Evolutionary conservation across 2,113 vertebrate genomes (phyloP).

Genomic region (Lycaon pictus): DNA sequence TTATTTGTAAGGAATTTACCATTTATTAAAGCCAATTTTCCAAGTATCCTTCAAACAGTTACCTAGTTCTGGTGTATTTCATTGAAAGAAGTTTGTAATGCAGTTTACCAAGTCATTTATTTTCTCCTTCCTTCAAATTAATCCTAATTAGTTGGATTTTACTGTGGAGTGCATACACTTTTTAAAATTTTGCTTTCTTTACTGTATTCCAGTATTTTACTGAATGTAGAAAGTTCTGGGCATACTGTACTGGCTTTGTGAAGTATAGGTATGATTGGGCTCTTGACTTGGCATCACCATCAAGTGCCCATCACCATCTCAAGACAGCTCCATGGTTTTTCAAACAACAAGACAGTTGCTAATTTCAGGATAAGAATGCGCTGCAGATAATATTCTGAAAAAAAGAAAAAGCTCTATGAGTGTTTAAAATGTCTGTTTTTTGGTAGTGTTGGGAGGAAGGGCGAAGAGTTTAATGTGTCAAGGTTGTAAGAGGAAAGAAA

Average conservation of each 20-base stretch:
- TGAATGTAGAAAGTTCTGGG: background rate
- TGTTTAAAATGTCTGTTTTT: background rate
- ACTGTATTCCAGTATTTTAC: background rate
- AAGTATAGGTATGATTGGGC: background rate
- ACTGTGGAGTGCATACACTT: background rate
- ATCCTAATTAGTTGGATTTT: constrained; percentile 32
- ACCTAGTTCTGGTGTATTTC: constrained; percentile 51
- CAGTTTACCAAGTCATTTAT: constrained; percentile 36
- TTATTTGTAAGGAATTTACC: constrained; percentile 25
- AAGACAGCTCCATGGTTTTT: background rate
- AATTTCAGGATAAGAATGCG: constrained; percentile 51
- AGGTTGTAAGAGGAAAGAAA: constrained; percentile 22
- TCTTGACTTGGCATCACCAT: background rate
- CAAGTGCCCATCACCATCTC: background rate
- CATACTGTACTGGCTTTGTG: background rate
- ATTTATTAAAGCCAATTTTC: constrained; percentile 47
- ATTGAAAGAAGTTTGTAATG: constrained; percentile 36
- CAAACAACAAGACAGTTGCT: background rate
- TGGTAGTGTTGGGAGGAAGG: background rate
- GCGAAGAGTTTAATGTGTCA: constrained; percentile 12
- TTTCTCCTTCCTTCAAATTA: constrained; percentile 33
- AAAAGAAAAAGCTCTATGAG: background rate
- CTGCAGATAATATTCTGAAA: background rate
- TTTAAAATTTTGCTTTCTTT: background rate
- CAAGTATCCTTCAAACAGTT: background rate